Percentiles rank a stretch among this genome's conserved stretches.
phyloP scores from a whole-genome alignment of 2,888 invertebrate genomes.

The Heteromurus nitidus region DNA sequence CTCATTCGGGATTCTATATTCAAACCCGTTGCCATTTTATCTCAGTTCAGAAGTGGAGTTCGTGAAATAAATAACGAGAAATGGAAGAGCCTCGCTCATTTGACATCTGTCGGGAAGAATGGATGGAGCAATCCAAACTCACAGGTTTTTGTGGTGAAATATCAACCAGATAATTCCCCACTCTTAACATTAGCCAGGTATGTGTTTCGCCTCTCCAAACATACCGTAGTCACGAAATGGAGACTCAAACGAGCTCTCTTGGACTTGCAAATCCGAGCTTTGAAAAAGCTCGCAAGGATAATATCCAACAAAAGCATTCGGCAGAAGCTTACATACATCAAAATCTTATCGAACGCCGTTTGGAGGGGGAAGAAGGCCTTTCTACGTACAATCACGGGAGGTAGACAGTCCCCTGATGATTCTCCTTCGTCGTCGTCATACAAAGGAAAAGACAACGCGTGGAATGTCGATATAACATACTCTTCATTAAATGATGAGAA shows the following conservation, averaged over 20 bases:
- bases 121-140: neutral
- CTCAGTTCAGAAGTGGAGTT: constrained; percentile 39
- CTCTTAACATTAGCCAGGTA: constrained; percentile 24
- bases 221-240: constrained; percentile 34
- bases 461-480: constrained; percentile 36
- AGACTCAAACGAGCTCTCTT: constrained; percentile 29
- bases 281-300: constrained; percentile 18
- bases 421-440: neutral
- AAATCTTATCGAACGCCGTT: constrained; percentile 15
- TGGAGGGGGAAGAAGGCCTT: constrained; percentile 21
- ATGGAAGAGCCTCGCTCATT: neutral
- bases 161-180: neutral
- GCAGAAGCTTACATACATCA: constrained; percentile 6
- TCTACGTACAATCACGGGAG: neutral
- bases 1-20: constrained; percentile 41
- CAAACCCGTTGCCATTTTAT: constrained; percentile 42
- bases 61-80: constrained; percentile 40
- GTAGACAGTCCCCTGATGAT: neutral
- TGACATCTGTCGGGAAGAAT: neutral
- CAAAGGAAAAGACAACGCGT: constrained; percentile 20
- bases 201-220: constrained; percentile 13
- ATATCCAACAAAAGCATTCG: constrained; percentile 3
- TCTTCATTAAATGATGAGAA: neutral
- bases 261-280: constrained; percentile 1
- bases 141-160: neutral